These are phyloP conservation scores for Helarctos malayanus DNA, from an alignment of 2,797 vertebrate genomes.

Conservation along the genomic window DNA sequence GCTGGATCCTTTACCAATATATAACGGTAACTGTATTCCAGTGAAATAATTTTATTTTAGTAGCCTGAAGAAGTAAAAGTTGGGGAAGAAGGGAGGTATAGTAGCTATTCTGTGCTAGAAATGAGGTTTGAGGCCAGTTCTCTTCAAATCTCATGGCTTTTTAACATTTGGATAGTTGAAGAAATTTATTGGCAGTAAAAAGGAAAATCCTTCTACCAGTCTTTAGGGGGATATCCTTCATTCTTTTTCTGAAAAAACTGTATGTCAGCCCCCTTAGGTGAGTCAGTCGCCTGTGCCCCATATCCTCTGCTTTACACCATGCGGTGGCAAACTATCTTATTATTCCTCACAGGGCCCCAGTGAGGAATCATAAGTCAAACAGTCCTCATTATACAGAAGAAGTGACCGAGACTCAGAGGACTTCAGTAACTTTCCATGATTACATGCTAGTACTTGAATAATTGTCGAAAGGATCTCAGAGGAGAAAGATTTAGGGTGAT, in stretches of 20 bases:
- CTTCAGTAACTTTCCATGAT: slow-evolving; percentile 5
- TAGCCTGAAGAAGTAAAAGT: background rate
- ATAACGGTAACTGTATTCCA: background rate
- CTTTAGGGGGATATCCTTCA: slow-evolving; percentile 17
- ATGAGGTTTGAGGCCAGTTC: background rate
- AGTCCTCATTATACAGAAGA: background rate
- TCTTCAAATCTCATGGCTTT: background rate
- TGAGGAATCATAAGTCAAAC: background rate
- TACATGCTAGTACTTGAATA: background rate
- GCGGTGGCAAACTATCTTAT: background rate
- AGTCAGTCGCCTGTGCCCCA: background rate
- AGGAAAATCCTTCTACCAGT: background rate
- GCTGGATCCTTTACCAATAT: background rate
- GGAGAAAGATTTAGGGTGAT: background rate
- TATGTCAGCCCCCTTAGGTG: background rate
- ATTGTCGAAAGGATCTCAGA: background rate
- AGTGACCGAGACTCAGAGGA: background rate
- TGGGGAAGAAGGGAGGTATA: background rate
- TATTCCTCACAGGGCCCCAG: background rate
- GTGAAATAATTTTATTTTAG: background rate
- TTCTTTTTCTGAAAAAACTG: background rate
- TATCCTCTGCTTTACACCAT: background rate
- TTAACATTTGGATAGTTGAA: background rate
- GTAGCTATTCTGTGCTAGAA: background rate
- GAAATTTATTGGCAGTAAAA: background rate